Evolutionary conservation across 2,113 vertebrate species (phyloP).

Genomic region (Ceratotherium simum): DNA sequence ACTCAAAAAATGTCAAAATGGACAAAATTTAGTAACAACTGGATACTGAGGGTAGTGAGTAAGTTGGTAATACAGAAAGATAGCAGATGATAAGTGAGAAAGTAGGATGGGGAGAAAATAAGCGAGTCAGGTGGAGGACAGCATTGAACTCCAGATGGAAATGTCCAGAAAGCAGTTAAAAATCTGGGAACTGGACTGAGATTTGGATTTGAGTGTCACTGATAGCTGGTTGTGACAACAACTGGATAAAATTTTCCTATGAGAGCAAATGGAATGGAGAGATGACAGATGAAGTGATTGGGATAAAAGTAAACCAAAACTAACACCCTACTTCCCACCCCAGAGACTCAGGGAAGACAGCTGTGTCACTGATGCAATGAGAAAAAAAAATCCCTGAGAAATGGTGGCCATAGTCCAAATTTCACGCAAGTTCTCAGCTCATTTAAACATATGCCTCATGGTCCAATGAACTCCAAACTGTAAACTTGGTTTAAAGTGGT

Average conservation of each 20-base stretch:
- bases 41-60: not conserved
- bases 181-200: too few relatives aligned
- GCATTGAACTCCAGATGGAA: not conserved
- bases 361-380: not conserved
- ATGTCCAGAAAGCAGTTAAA: not conserved
- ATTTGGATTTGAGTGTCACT: not conserved
- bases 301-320: not conserved
- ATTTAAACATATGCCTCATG: not conserved
- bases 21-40: not conserved
- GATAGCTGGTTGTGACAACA: not conserved
- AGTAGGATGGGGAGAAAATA: not conserved
- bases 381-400: not conserved
- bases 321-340: not conserved
- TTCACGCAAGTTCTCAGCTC: not conserved
- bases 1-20: not conserved
- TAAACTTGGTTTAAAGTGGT: not conserved
- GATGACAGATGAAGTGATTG: not conserved
- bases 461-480: not conserved
- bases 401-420: not conserved
- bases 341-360: not conserved
- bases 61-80: not conserved
- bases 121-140: not conserved
- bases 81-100: not conserved
- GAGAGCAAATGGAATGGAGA: not conserved
- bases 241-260: not conserved